phyloP scores from a whole-genome alignment of 2,888 invertebrate species.

The Paralinhomoeus sp. region DNA sequence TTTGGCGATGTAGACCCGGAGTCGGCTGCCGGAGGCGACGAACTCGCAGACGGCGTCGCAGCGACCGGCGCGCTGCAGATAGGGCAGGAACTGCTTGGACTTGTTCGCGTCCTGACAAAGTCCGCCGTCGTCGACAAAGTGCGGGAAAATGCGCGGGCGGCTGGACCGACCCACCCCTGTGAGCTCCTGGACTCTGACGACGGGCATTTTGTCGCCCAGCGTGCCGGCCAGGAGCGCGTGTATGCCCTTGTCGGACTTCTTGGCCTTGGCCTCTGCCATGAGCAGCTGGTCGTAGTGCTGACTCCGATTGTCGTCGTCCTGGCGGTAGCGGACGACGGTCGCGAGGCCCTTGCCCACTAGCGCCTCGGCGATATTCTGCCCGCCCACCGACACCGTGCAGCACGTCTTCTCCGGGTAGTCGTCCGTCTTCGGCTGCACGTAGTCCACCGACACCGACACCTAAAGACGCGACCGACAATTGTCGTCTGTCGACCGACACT shows the following conservation, averaged over 20 bases:
- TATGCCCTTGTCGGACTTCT: conserved; percentile 55
- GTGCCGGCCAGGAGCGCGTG: conserved; percentile 35
- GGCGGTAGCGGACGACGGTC: conserved; percentile 70
- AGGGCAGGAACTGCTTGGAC: conserved; percentile 56
- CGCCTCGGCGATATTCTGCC: conserved; percentile 66
- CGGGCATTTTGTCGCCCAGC: conserved; percentile 9
- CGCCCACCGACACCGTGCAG: conserved; percentile 62
- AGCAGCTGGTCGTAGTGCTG: conserved; percentile 63
- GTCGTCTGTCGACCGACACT: too few relatives aligned
- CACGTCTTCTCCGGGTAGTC: conserved; percentile 79
- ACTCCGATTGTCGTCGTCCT: conserved; percentile 44
- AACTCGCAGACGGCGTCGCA: conserved; percentile 85
- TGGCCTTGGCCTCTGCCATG: conserved; percentile 74
- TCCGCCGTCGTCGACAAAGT: neutral
- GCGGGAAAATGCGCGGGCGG: too few relatives aligned
- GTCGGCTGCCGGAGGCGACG: conserved; percentile 78
- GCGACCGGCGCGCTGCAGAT: conserved; percentile 65
- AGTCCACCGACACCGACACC: conserved; percentile 68
- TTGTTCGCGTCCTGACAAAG: conserved; percentile 12
- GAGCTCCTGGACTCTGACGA: conserved; percentile 1
- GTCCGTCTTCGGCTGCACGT: conserved; percentile 79
- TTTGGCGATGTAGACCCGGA: conserved; percentile 74
- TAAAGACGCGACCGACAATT: too few relatives aligned
- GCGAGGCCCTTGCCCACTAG: conserved; percentile 73
- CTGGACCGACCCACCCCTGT: too few relatives aligned